phyloP scores from a whole-genome alignment of 2,888 invertebrate species.

The Nezara viridula region DNA sequence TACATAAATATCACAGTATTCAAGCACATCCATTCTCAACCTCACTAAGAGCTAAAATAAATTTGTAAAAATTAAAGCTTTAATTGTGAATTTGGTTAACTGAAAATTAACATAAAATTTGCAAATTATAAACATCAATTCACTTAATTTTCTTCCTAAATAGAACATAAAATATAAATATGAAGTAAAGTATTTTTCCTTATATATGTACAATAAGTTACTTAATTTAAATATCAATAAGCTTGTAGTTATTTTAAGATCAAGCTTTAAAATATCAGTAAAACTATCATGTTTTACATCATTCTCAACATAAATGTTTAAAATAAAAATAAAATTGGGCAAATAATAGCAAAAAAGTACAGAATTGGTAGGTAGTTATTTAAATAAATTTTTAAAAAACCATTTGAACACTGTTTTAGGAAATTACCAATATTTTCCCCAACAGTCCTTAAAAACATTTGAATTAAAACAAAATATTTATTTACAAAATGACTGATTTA shows the following conservation, averaged over 20 bases:
- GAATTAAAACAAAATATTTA: neutral
- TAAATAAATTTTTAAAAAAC: neutral
- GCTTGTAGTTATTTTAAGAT: neutral
- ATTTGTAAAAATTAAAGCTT: conserved; percentile 26
- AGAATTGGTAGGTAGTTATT: neutral
- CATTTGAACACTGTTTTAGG: conserved; percentile 10
- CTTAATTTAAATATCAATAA: neutral
- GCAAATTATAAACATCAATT: neutral
- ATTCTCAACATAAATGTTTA: neutral
- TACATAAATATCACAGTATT: conserved; percentile 41
- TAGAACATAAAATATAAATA: neutral
- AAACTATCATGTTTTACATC: neutral
- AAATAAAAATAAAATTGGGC: neutral
- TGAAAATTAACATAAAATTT: neutral
- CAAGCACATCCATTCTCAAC: conserved; percentile 33
- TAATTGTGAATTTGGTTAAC: conserved; percentile 28
- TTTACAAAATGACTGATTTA: neutral
- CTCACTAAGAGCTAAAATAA: conserved; percentile 12
- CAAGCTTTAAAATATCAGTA: neutral
- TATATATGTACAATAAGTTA: neutral
- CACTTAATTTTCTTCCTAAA: neutral
- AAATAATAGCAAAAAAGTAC: neutral
- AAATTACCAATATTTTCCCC: conserved; percentile 15
- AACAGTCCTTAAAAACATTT: neutral
- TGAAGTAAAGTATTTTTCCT: neutral